phyloP scores from a whole-genome alignment of 1,140 invertebrate genomes.

The Macrocentrus cingulum region DNA sequence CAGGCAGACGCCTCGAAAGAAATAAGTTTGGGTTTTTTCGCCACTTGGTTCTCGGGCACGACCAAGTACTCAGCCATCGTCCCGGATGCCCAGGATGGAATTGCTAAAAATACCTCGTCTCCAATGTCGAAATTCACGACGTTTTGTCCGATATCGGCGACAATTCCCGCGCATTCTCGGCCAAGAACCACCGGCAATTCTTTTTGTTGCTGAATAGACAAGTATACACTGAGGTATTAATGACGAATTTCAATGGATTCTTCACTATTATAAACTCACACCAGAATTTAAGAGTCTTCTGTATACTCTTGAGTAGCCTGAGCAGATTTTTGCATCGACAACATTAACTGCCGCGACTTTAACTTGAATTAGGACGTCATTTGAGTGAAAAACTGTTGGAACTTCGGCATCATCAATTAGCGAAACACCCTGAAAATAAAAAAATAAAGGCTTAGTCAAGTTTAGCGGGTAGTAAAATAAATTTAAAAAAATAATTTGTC shows the following conservation, averaged over 20 bases:
- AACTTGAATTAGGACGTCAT: constrained; percentile 69
- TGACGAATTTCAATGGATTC: neutral
- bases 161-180: constrained; percentile 69
- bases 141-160: constrained; percentile 65
- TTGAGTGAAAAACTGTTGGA: constrained; percentile 59
- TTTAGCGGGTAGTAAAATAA: no score
- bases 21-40: constrained; percentile 68
- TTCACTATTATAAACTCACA: constrained; percentile 47
- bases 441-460: no score
- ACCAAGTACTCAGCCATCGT: constrained; percentile 67
- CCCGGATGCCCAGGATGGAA: constrained; percentile 64
- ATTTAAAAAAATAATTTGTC: no score
- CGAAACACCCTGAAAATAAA: constrained; percentile 55
- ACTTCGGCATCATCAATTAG: constrained; percentile 63
- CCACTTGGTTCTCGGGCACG: constrained; percentile 61
- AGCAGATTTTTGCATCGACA: constrained; percentile 67
- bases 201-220: constrained; percentile 53
- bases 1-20: constrained; percentile 71
- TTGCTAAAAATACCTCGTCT: constrained; percentile 67
- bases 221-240: constrained; percentile 18
- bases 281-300: constrained; percentile 61
- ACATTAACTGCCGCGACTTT: constrained; percentile 66
- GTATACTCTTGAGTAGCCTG: constrained; percentile 64
- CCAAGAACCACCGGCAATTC: constrained; percentile 68
- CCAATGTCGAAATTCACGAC: constrained; percentile 66